phyloP scores from a whole-genome alignment of 2,888 invertebrate genomes.

The Protonemura montana region DNA sequence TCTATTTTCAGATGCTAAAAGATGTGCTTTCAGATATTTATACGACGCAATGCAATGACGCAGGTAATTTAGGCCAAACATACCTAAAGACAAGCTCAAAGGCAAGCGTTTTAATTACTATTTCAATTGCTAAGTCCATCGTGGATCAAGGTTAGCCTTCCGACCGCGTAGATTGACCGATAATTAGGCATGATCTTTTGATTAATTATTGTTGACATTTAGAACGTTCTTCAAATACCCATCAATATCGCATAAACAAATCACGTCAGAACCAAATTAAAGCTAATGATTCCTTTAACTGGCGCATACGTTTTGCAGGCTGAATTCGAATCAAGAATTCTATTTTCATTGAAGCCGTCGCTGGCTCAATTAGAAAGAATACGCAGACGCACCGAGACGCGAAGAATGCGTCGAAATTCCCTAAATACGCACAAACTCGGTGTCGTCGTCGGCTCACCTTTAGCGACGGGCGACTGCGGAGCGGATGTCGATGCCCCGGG shows the following conservation, averaged over 20 bases:
- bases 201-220: background rate
- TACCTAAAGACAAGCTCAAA: slow-evolving; percentile 16
- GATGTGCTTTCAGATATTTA: background rate
- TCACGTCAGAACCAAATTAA: background rate
- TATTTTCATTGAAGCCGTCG: background rate
- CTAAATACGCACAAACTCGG: background rate
- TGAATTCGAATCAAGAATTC: too few species aligned
- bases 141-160: background rate
- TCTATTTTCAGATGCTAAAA: background rate
- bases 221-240: background rate
- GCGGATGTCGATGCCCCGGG: slow-evolving; percentile 32
- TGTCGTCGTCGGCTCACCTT: background rate
- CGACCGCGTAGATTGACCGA: background rate
- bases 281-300: background rate
- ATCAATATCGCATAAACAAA: too few species aligned
- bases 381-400: background rate
- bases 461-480: background rate
- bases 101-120: background rate
- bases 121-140: background rate
- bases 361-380: background rate
- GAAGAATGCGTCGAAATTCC: background rate
- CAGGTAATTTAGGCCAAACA: slow-evolving; percentile 8
- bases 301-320: background rate
- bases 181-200: background rate
- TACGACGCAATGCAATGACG: slow-evolving; percentile 19